phyloP scores from a whole-genome alignment of 1,140 invertebrate species.

The Drosophila grimshawi region DNA sequence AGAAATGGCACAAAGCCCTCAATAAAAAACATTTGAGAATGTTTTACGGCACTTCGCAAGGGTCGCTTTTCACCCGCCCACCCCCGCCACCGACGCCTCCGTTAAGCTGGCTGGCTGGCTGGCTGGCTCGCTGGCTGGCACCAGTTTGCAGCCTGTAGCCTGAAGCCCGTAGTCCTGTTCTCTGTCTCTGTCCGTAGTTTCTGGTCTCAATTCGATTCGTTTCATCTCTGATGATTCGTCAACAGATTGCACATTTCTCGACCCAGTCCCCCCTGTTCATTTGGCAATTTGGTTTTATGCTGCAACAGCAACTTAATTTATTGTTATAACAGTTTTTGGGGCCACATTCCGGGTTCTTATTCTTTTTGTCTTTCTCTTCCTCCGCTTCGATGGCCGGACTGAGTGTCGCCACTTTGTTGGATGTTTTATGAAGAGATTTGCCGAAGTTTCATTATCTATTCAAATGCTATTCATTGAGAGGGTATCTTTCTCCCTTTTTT shows the following conservation, averaged over 20 bases:
- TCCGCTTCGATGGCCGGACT: conserved; percentile 21
- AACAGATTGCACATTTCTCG: conserved; percentile 53
- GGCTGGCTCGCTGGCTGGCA: too few species aligned
- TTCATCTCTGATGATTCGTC: conserved; percentile 57
- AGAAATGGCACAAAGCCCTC: conserved; percentile 46
- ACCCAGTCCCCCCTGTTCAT: conserved; percentile 29
- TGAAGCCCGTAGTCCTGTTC: not conserved
- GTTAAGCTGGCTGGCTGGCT: not conserved
- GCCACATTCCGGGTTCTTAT: conserved; percentile 23
- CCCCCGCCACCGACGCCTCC: not conserved
- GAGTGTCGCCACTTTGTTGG: conserved; percentile 45
- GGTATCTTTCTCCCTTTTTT: not conserved
- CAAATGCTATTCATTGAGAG: conserved; percentile 13
- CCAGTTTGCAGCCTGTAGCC: not conserved
- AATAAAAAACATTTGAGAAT: conserved; percentile 56
- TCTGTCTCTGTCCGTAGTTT: conserved; percentile 3
- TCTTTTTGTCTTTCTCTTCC: not conserved
- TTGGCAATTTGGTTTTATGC: conserved; percentile 73
- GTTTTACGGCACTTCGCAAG: conserved; percentile 47
- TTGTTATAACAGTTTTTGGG: conserved; percentile 72
- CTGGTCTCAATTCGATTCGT: conserved; percentile 26
- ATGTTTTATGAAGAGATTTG: conserved; percentile 44
- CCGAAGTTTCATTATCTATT: conserved; percentile 50
- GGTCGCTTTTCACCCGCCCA: conserved; percentile 12
- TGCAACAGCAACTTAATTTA: conserved; percentile 81